These are phyloP conservation scores for Pseudomyrmex pallidus DNA, from an alignment of 1,140 invertebrate genomes.

Conservation along the genomic window DNA sequence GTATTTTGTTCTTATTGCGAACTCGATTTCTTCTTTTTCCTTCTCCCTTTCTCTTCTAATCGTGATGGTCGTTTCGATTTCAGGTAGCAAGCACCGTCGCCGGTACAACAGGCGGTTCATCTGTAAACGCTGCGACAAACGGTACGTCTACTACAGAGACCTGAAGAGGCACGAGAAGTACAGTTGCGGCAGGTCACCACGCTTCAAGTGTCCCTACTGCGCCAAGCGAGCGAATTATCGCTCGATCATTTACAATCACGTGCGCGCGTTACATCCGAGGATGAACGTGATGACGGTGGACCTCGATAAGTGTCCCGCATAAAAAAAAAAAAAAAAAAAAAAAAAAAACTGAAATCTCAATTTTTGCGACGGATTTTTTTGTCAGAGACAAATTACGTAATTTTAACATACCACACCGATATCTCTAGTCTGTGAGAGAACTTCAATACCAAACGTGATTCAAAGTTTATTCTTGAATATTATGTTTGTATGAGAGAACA, in stretches of 20 bases:
- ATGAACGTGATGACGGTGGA: slow-evolving; percentile 32
- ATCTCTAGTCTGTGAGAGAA: not conserved
- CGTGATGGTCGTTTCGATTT: slow-evolving; percentile 57
- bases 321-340: not conserved
- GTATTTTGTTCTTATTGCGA: too few relatives aligned
- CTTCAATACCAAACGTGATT: not conserved
- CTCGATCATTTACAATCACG: slow-evolving; percentile 69
- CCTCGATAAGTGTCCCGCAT: not conserved
- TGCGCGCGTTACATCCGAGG: slow-evolving; percentile 62
- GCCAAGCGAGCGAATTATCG: slow-evolving; percentile 51
- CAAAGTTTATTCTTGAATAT: too few relatives aligned
- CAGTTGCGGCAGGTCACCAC: slow-evolving; percentile 82
- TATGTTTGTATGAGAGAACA: too few relatives aligned
- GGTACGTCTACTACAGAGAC: slow-evolving; percentile 72
- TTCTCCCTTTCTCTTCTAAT: slow-evolving; percentile 39
- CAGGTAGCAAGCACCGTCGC: slow-evolving; percentile 40
- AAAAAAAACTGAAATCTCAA: not conserved
- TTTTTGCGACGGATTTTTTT: too few relatives aligned
- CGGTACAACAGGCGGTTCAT: slow-evolving; percentile 21
- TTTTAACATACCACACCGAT: too few relatives aligned
- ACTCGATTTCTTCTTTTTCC: too few relatives aligned
- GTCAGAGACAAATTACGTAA: too few relatives aligned
- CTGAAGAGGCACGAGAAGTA: slow-evolving; percentile 81
- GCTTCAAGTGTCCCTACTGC: slow-evolving; percentile 82
- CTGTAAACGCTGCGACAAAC: slow-evolving; percentile 68